Evolutionary conservation across 30 jellyfish, hydroid and myxozoan species (phyloP).

Genomic region (Sanderia malayensis): DNA sequence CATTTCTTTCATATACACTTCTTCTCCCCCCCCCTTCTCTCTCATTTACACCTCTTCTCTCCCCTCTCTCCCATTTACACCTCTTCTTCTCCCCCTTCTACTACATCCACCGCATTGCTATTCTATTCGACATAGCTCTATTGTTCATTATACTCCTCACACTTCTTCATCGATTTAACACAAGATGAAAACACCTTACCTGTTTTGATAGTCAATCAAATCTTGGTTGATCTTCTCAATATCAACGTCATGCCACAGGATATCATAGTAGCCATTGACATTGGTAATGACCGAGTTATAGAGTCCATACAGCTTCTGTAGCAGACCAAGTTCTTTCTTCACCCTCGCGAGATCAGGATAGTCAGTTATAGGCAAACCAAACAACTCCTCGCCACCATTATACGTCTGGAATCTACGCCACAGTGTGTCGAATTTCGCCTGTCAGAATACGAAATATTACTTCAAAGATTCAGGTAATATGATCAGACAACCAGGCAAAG

Average conservation of each 20-base stretch:
- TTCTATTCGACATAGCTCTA: too few species aligned
- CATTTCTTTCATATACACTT: too few species aligned
- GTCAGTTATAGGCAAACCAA: slow-evolving; percentile 92
- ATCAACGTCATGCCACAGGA: slow-evolving; percentile 96
- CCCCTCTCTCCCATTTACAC: too few species aligned
- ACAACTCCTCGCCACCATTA: slow-evolving; percentile 97
- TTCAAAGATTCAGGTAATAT: too few species aligned
- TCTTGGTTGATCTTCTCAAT: slow-evolving; percentile 92
- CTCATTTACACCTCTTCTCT: too few species aligned
- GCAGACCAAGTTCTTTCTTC: slow-evolving; percentile 84
- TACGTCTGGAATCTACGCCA: slow-evolving; percentile 92
- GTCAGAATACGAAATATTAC: neutral
- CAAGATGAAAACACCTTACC: slow-evolving; percentile 59
- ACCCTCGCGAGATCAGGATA: slow-evolving; percentile 75
- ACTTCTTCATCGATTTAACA: too few species aligned
- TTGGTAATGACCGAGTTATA: slow-evolving; percentile 91
- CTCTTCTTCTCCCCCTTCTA: too few species aligned
- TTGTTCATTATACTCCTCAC: too few species aligned
- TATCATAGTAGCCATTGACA: slow-evolving; percentile 90
- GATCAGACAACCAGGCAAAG: too few species aligned
- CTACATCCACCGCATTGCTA: too few species aligned
- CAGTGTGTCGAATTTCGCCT: slow-evolving; percentile 91
- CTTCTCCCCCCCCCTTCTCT: too few species aligned
- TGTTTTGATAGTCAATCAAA: slow-evolving; percentile 82
- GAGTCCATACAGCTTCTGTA: slow-evolving; percentile 94